Base-by-base conservation (phyloP, 2,113 vertebrate species). In the Cichladusa arquata region DNA sequence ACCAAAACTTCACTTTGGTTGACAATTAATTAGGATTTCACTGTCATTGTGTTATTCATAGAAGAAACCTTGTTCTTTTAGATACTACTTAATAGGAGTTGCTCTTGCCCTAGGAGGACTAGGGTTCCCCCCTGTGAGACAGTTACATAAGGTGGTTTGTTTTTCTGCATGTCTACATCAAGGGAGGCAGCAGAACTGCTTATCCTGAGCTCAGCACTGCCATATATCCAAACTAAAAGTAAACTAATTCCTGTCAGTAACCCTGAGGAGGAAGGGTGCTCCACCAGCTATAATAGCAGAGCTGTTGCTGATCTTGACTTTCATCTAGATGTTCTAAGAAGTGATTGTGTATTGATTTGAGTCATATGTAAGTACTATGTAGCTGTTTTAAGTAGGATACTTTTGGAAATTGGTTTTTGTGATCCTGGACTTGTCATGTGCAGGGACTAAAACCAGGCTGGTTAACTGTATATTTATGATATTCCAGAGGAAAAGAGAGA, bases 1-100 rank as follows among this genome's bases (percentile, higher is more conserved):
- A 38, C 17, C 0, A 2, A 42, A 38, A 14, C 7, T 50, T 81
- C 12, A 10, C 0, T 40, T 40, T 42, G 0, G 9, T 13, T 66
- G 42, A n/a, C 6, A 36, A 0, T 61, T 24, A 54, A 0, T 73
- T n/a, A 47, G 51, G 11, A 54, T 89, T 44, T 73, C 19, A 12
- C 31, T 65, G 40, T 47, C 8, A 11, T 34, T 24, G 31, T 36
- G 8, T 51, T 73, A 31, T 10, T 86, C 3, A 2, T 51, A 0
- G 17, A 64, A 82, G 48, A 86, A 76, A 54, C 20, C 8, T 54
- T 82, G 13, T 51, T 71, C 18, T 57, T 78, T 48, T 57, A 11
- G 36, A 6, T 45, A 4, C 11, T 25, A 5, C 4, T 72, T 23
- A 67, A 8, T 22, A 51, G 38, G 26, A 20, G 5, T 54, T 86